phyloP scores from a whole-genome alignment of 2,113 vertebrate species.

The Columbina picui region DNA sequence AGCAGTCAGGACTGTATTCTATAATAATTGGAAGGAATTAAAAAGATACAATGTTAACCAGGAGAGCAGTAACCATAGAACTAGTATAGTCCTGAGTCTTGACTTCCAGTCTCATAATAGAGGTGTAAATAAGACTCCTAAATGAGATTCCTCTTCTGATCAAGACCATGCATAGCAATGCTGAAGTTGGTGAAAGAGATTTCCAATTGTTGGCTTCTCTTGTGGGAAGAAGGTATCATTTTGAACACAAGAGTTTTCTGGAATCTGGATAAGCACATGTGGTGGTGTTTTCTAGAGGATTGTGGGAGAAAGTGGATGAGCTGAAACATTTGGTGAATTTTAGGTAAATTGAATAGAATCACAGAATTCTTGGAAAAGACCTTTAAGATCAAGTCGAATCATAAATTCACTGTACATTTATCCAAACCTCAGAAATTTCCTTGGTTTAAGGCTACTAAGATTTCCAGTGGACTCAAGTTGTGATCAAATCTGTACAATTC shows the following conservation, averaged over 20 bases:
- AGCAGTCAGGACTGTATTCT: neutral
- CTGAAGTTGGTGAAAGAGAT: neutral
- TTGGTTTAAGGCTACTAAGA: accelerated
- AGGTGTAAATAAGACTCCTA: neutral
- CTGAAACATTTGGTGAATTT: neutral
- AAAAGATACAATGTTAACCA: neutral
- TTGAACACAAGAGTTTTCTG: neutral
- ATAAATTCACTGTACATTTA: too few relatives aligned
- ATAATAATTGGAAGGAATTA: neutral
- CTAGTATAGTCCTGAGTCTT: neutral
- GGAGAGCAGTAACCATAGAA: neutral
- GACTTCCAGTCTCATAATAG: neutral
- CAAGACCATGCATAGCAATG: neutral
- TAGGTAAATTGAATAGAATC: neutral
- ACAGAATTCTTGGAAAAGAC: too few relatives aligned
- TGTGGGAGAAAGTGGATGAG: neutral
- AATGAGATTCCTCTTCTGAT: neutral
- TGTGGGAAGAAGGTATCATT: neutral
- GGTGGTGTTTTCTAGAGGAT: neutral
- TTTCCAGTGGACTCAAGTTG: neutral
- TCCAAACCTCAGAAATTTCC: neutral
- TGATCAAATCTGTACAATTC: neutral
- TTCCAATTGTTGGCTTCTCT: neutral
- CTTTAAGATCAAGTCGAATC: too few relatives aligned
- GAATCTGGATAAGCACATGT: neutral